Evolutionary conservation across 92 coral and sea anemone genomes (phyloP).

Genomic region (Galaxea fascicularis): DNA sequence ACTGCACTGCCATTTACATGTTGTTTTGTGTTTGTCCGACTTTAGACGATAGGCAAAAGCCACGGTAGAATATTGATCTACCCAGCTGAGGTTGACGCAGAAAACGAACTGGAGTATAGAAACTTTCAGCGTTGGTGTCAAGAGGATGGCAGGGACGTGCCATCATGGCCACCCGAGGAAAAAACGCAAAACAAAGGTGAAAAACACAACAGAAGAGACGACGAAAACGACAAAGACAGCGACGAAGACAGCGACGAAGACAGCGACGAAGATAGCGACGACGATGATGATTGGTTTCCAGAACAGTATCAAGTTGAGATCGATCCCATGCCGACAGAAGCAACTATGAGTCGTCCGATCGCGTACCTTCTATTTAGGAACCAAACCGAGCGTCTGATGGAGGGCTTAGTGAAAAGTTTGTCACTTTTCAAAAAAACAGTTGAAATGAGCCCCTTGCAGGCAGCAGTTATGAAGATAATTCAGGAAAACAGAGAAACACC

Average conservation of each 20-base stretch:
- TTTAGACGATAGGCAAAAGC: neutral
- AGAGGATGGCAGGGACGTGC: constrained; percentile 7
- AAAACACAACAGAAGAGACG: neutral
- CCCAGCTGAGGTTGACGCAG: constrained; percentile 38
- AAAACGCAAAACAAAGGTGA: neutral
- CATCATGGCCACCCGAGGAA: constrained; percentile 18
- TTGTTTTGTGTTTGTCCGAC: neutral
- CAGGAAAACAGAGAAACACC: constrained; percentile 20
- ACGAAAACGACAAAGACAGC: neutral
- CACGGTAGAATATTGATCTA: constrained; percentile 23
- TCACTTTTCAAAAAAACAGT: neutral
- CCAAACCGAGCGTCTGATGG: neutral
- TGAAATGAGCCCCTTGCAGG: constrained; percentile 18
- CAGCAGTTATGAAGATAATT: constrained; percentile 19
- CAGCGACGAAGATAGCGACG: constrained; percentile 16
- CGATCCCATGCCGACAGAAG: constrained; percentile 30
- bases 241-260: constrained; percentile 16
- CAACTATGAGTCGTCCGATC: constrained; percentile 20
- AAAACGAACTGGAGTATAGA: constrained; percentile 17
- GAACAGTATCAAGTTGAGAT: constrained; percentile 27
- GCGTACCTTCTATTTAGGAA: constrained; percentile 2
- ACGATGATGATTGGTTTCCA: neutral
- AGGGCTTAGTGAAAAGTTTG: neutral
- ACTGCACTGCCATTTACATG: too few species aligned
- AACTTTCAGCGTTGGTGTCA: constrained; percentile 31